Conservation (phyloP, 2,113 vertebrate genomes). For the Ammodytes dubius region DNA sequence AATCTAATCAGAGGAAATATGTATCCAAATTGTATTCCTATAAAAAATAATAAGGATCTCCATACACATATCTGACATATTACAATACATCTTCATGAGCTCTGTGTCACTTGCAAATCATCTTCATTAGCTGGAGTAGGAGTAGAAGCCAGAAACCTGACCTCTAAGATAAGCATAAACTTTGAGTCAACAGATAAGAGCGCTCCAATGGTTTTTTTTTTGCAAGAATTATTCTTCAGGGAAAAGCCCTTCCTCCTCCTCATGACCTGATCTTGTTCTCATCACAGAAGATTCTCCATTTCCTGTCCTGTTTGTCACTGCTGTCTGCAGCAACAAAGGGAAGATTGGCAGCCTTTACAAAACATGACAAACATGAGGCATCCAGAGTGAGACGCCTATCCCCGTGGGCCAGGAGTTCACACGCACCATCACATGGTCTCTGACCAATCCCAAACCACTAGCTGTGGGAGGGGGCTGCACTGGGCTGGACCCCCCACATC, state of each 20-base stretch:
- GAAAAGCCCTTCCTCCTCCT: conserved; percentile 53
- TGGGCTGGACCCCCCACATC: conserved; percentile 63
- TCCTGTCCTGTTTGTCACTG: conserved; percentile 62
- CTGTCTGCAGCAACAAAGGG: conserved; percentile 68
- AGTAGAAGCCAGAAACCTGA: conserved; percentile 46
- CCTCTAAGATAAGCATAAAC: conserved; percentile 40
- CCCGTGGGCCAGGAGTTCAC: conserved; percentile 64
- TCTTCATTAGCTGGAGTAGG: conserved; percentile 19
- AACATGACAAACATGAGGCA: conserved; percentile 68
- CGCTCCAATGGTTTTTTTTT: no score
- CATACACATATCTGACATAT: neutral
- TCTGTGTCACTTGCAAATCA: neutral
- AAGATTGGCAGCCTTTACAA: conserved; percentile 72
- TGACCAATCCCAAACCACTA: conserved; percentile 42
- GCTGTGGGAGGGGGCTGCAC: conserved; percentile 29
- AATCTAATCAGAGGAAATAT: neutral
- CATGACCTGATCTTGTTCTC: conserved; percentile 64
- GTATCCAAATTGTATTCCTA: neutral
- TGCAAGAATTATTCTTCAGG: conserved; percentile 33
- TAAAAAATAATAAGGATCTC: neutral
- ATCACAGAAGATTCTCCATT: conserved; percentile 63
- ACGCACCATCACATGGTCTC: conserved; percentile 61
- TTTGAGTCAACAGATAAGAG: conserved; percentile 13
- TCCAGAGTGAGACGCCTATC: conserved; percentile 57
- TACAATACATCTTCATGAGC: neutral